Base-by-base conservation (phyloP, 2,888 invertebrate genomes). In the Sthenelais limicola region DNA sequence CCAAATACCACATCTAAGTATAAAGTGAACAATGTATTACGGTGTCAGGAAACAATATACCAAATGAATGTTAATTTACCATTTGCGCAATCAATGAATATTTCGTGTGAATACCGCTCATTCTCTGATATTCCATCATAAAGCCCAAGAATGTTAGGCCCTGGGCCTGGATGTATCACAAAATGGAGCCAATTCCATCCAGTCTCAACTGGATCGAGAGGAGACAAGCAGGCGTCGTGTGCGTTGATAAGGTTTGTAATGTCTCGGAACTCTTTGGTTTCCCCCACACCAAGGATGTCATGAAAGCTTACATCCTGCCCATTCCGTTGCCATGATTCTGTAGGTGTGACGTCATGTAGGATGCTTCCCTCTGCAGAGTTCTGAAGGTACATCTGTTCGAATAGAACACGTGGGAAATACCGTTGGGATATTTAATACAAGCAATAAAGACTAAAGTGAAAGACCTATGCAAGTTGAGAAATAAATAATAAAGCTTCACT, bases 331-430 rank as follows among this genome's bases (percentile, higher is more conserved):
- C 38, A 38, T 24, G 38, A 28, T 18, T 12, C 21, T 7, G 24
- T 43, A n/a, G 62, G 62, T 4, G 62, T 62, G 24, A 62, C 38
- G 21, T 62, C 62, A 38, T 62, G 62, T 38, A 21, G 38, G 1
- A 62, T 24, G 21, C 26, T 38, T 7, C 62, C 38, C 9, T 24
- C 12, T 7, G 12, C 28, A 21, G 32, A n/a, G 32, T 28, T 32
- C 33, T 32, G 56, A n/a, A 56, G 5, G 15, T 32, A 56, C 7
- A 56, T 4, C 56, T 56, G 56, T 3, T 24, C 15, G n/a, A n/a
- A n/a, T n/a, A n/a, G n/a, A n/a, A n/a, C n/a, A n/a, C n/a, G n/a
- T n/a, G n/a, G n/a, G n/a, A n/a, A n/a, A n/a, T n/a, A n/a, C n/a
- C n/a, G n/a, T n/a, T n/a, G n/a, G n/a, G n/a, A n/a, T n/a, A n/a